Evolutionary conservation across 64 coral and sea anemone species (phyloP), one percentile per base, ranked within the genome.

Genomic region (Cladopsammia gracilis): DNA sequence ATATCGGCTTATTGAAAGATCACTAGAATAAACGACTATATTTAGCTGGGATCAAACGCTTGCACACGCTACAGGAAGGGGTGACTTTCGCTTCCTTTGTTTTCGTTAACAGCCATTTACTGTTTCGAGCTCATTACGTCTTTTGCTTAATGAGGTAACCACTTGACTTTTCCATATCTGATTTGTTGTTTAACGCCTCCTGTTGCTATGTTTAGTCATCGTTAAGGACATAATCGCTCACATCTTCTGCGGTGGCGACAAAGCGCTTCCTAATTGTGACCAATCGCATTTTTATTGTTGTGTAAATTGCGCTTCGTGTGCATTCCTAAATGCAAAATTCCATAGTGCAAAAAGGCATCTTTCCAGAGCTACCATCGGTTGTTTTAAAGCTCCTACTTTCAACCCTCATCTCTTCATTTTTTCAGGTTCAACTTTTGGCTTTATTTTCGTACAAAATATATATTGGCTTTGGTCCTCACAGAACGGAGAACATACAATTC

Each of bases 171-270:
- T 22, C 77, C 42, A 59, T 79, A 67, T 44, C 3, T 25, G 80
- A n/a, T 84, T 67, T 79, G 53, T 79, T 79, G 20, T 79, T 25
- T 48, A 51, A 62, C 9, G 7, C 12, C 19, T 10, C 10, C 24
- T 84, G 80, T 84, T 84, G 80, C 80, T 84, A 84, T 84, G 80
- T 84, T 84, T 79, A 68, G 16, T 84, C 48, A 50, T 84, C 80
- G 80, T 68, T 22, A 84, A 84, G 80, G 57, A 80, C 80, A 8
- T 68, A 67, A 84, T 84, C 18, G 5, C 80, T 25, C 18, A 43
- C 80, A 66, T 82, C 34, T 49, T 25, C 3, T 1, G 58, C 24
- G 19, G 44, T 22, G 77, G 23, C 52, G 34, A 68, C 44, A 34
- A 46, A 67, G 9, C 45, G 80, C 0, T 75, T 75, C 46, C 44